Evolutionary conservation across 2,888 invertebrate genomes (phyloP), one percentile per base, ranked within the genome.

Genomic region (Hypsopygia costalis): DNA sequence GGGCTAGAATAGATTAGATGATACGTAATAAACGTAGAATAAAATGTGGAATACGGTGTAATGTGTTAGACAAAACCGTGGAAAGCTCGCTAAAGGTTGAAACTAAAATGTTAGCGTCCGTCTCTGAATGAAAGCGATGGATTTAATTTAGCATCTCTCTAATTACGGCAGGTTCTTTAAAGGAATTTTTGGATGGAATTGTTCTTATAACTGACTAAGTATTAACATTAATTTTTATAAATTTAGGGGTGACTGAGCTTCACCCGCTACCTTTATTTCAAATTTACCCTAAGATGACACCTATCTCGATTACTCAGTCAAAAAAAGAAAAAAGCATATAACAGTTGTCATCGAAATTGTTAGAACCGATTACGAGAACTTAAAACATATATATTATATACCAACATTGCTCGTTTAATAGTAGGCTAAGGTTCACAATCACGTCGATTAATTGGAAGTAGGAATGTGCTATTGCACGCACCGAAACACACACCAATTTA

Each of bases 401-500:
- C n/a, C n/a, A n/a, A n/a, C n/a, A 16, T 16, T 16, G 2, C 4
- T 16, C 2, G 2, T 16, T 16, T 16, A 3, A 16, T 16, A 16
- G 16, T 16, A 16, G 16, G 4, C 3, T 74, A 69, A 70, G 70
- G 58, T 63, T 72, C 64, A 72, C 70, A 65, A 52, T 70, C 72
- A 74, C 62, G 62, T 71, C 50, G 66, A 58, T 65, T 69, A 69
- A 69, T 68, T 67, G 66, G 67, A 69, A 74, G 74, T 87, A 86
- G 81, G 71, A 75, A 76, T 66, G 88, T 87, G 88, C 87, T 88
- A 85, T 87, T 87, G 88, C 88, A 87, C 88, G 65, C 81, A 83
- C 81, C 75, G 78, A 81, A 79, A 78, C 63, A 75, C 63, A 75
- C 80, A 86, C 85, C 83, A 85, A 87, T 70, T 60, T 81, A 86